Evolutionary conservation across 2,888 invertebrate genomes (phyloP).

Genomic region (Microctonus brassicae): DNA sequence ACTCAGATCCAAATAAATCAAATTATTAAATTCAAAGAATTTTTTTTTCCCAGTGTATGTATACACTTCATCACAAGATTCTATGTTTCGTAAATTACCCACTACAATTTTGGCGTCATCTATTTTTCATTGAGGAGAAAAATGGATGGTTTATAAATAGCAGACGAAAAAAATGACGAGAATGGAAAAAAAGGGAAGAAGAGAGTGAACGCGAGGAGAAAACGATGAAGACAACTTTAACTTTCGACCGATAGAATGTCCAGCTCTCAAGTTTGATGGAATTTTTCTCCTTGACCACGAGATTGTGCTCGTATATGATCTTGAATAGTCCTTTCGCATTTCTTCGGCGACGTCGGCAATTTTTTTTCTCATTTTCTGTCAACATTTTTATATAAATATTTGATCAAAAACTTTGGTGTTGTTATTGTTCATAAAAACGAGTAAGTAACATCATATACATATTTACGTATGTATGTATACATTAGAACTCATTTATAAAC

Average conservation of each 20-base stretch:
- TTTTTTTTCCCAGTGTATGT: no score
- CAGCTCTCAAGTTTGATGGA: conserved; percentile 59
- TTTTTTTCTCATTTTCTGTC: neutral
- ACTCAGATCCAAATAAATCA: no score
- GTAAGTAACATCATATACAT: no score
- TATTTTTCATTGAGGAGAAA: conserved; percentile 23
- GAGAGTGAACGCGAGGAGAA: neutral
- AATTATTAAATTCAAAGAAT: no score
- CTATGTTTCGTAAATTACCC: no score
- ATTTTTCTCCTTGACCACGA: conserved; percentile 38
- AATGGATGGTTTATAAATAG: neutral
- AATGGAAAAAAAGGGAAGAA: neutral
- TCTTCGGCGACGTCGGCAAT: neutral
- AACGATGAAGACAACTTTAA: conserved; percentile 46
- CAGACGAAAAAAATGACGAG: conserved; percentile 42
- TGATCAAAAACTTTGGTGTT: neutral
- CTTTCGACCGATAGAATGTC: conserved; percentile 50
- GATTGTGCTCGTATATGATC: neutral
- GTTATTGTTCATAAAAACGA: no score
- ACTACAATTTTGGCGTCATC: no score
- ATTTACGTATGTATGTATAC: no score
- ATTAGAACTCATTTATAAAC: no score
- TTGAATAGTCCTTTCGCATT: neutral
- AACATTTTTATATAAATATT: neutral
- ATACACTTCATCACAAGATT: no score